Evolutionary conservation across 2,113 vertebrate genomes (phyloP).

Genomic region (Ondatra zibethicus): DNA sequence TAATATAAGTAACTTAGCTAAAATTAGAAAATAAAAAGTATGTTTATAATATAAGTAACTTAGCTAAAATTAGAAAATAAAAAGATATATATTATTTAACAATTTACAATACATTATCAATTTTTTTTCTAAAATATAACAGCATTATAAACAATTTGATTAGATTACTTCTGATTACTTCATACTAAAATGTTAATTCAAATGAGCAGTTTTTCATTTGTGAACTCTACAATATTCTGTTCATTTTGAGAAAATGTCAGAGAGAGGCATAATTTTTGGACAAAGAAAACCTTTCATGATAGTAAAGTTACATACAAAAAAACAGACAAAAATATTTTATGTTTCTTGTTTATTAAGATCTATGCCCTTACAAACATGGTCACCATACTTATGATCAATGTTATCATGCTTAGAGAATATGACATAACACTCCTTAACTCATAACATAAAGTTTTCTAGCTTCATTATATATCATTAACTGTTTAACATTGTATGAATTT

Average conservation of each 20-base stretch:
- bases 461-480: neutral
- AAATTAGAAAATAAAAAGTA: neutral
- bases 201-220: constrained; percentile 2
- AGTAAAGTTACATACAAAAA: neutral
- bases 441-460: neutral
- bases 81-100: neutral
- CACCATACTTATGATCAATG: neutral
- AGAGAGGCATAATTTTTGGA: neutral
- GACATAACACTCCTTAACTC: neutral
- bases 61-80: neutral
- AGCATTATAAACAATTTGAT: neutral
- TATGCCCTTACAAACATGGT: neutral
- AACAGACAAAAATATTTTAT: neutral
- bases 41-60: too few relatives aligned
- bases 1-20: neutral
- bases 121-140: neutral
- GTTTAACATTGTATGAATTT: neutral
- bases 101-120: neutral
- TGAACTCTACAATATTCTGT: neutral
- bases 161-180: constrained; percentile 16
- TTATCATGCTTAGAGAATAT: neutral
- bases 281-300: neutral
- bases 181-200: neutral
- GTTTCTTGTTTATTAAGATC: neutral
- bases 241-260: neutral